phyloP scores from a whole-genome alignment of 2,888 invertebrate species.

The Drosophila pseudotakahashii region DNA sequence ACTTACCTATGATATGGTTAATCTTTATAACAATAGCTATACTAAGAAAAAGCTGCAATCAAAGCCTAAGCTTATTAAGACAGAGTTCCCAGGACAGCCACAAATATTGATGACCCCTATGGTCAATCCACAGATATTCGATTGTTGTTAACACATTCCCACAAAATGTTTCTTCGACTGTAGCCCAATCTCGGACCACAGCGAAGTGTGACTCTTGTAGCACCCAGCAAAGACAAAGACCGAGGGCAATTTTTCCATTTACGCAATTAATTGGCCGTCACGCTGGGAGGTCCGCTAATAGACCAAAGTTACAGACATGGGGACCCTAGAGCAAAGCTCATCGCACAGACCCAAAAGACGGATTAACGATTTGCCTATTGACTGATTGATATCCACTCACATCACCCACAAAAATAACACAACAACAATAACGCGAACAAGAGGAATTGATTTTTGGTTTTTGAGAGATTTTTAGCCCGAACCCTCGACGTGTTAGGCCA shows the following conservation, averaged over 20 bases:
- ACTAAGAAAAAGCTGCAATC: neutral
- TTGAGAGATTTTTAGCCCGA: slow-evolving; percentile 39
- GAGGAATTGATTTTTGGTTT: slow-evolving; percentile 12
- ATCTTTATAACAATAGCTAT: neutral
- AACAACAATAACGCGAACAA: slow-evolving; percentile 25
- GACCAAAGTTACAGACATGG: slow-evolving; percentile 38
- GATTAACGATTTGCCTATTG: slow-evolving; percentile 77
- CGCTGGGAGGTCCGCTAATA: slow-evolving; percentile 81
- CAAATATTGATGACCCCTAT: slow-evolving; percentile 42
- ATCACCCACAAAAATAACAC: slow-evolving; percentile 54
- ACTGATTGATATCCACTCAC: slow-evolving; percentile 69
- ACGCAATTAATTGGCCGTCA: slow-evolving; percentile 81
- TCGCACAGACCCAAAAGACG: slow-evolving; percentile 26
- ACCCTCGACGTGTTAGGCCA: neutral
- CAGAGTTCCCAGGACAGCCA: neutral
- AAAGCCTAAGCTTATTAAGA: slow-evolving; percentile 1
- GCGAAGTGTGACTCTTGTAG: slow-evolving; percentile 74
- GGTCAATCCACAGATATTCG: neutral
- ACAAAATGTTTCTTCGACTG: slow-evolving; percentile 28
- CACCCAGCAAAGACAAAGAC: slow-evolving; percentile 70
- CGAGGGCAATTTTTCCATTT: slow-evolving; percentile 78
- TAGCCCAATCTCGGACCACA: slow-evolving; percentile 28
- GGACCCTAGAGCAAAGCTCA: slow-evolving; percentile 29
- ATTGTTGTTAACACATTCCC: slow-evolving; percentile 38
- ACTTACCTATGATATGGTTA: no score